Evolutionary conservation across 2,888 invertebrate genomes (phyloP).

Genomic region (Geophilus truncorum): DNA sequence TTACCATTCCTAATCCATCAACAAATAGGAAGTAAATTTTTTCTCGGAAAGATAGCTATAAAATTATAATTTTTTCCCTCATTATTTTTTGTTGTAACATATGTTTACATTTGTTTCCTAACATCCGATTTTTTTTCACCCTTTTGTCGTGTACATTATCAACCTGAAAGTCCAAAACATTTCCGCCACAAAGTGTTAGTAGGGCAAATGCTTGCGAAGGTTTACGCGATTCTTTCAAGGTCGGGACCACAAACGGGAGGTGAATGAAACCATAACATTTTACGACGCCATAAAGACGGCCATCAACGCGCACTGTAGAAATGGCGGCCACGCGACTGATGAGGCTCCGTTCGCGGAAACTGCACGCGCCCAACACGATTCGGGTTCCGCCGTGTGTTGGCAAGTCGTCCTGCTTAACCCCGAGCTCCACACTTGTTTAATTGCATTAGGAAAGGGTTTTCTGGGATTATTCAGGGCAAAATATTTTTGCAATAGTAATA

Average conservation of each 20-base stretch:
- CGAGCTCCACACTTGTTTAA: neutral
- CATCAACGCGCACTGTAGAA: conserved; percentile 33
- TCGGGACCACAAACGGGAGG: conserved; percentile 35
- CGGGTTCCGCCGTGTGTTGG: neutral
- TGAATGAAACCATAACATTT: conserved; percentile 36
- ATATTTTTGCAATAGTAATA: too few relatives aligned
- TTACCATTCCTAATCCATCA: neutral
- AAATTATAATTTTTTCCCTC: neutral
- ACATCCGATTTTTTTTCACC: neutral
- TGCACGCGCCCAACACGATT: neutral
- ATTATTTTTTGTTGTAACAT: neutral
- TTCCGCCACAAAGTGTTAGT: conserved; percentile 33
- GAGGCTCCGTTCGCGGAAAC: conserved; percentile 8
- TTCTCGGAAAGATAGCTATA: neutral
- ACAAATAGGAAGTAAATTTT: neutral
- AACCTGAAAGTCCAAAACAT: conserved; percentile 3
- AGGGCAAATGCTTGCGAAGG: conserved; percentile 28
- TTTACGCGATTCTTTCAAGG: conserved; percentile 35
- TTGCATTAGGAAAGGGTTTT: neutral
- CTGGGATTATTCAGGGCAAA: too few relatives aligned
- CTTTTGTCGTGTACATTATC: neutral
- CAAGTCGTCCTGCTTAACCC: neutral
- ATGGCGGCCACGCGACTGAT: conserved; percentile 33
- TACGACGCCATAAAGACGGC: conserved; percentile 36
- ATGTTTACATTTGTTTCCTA: neutral